Conservation (phyloP, 2,888 invertebrate species). For the Ichneumon xanthorius region DNA sequence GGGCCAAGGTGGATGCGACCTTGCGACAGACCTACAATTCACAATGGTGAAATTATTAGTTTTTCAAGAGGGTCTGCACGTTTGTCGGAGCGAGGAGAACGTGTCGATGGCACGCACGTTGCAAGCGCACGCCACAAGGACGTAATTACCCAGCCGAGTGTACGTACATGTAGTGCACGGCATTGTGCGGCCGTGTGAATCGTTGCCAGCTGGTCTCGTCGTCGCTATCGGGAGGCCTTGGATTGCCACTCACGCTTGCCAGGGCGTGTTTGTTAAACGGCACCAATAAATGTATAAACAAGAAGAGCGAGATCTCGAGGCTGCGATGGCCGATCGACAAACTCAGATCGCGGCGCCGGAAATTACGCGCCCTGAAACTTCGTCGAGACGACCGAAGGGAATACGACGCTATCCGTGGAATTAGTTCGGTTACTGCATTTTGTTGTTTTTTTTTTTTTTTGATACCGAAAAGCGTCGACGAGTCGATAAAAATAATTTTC, state of each 20-base stretch:
- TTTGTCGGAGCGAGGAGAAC: not conserved
- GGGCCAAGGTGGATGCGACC: not conserved
- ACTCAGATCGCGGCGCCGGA: not conserved
- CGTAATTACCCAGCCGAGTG: constrained; percentile 37
- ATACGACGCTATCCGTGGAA: not conserved
- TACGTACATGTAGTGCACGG: constrained; percentile 12
- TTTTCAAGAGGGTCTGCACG: not conserved
- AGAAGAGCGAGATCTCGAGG: not conserved
- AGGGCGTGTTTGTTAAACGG: constrained; percentile 8
- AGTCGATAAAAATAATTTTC: no score
- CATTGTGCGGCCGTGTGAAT: constrained; percentile 2
- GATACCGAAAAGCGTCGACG: no score
- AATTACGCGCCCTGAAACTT: not conserved
- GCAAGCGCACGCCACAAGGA: constrained; percentile 22
- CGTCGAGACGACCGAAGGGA: not conserved
- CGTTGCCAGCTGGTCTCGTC: constrained; percentile 23
- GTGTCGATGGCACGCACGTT: constrained; percentile 30
- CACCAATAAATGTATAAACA: not conserved
- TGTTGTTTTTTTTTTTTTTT: no score
- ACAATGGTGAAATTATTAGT: not conserved
- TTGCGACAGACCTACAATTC: not conserved
- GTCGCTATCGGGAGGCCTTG: not conserved
- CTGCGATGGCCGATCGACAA: not conserved
- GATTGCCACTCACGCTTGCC: constrained; percentile 4
- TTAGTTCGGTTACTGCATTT: not conserved